phyloP scores from a whole-genome alignment of 2,797 vertebrate genomes.

The Phylloscopus collybita region DNA sequence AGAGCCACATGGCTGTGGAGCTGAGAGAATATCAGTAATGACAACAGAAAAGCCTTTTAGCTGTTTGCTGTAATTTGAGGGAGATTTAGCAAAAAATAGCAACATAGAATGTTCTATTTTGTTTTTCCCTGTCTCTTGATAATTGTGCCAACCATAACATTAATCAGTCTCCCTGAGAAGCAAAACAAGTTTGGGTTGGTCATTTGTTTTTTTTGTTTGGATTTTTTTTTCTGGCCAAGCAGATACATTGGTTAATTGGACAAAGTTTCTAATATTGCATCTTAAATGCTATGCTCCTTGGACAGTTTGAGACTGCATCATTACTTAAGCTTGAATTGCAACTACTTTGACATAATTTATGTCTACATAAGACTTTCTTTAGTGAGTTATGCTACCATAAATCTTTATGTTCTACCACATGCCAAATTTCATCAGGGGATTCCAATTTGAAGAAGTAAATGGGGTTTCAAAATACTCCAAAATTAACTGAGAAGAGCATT shows the following conservation, averaged over 20 bases:
- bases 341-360: not conserved
- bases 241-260: not conserved
- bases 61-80: not conserved
- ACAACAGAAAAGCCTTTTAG: not conserved
- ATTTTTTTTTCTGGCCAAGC: not conserved
- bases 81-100: not conserved
- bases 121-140: not conserved
- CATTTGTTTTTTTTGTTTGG: not conserved
- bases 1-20: not conserved
- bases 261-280: not conserved
- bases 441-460: not conserved
- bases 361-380: not conserved
- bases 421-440: not conserved
- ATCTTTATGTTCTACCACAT: not conserved
- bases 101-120: not conserved
- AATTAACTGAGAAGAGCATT: not conserved
- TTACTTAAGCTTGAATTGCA: not conserved
- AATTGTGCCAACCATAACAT: not conserved
- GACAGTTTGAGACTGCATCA: not conserved
- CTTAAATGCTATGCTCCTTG: not conserved
- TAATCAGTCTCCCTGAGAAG: not conserved
- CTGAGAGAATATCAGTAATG: not conserved
- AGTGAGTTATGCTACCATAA: not conserved
- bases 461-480: not conserved
- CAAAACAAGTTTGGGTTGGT: not conserved